Evolutionary conservation across 2,797 vertebrate species (phyloP), one percentile per base, ranked within the genome.

Genomic region (Astyanax mexicanus): DNA sequence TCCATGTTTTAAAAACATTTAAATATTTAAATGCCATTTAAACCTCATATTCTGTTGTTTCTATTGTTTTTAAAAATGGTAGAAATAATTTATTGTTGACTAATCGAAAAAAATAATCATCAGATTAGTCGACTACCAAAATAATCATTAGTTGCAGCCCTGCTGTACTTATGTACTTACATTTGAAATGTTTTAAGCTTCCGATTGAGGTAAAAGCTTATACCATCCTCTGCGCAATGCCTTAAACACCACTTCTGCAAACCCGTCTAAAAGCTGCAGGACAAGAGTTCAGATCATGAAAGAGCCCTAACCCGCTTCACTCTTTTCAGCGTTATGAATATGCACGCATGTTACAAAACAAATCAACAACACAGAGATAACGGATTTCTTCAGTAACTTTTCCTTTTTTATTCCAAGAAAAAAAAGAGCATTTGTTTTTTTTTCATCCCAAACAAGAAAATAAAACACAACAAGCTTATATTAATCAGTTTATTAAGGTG

Each of bases 401-500:
- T 92, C 87, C 88, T 90, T 90, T 93, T 93, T 94, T 93, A 93
- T 93, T 93, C 91, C 90, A 92, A 93, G 90, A 92, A 93, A 92
- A 90, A n/a, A 88, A 88, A 78, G 66, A 73, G 65, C 47, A n/a
- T n/a, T n/a, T n/a, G n/a, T n/a, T n/a, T n/a, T 93, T 93, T 92
- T 90, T 92, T 91, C 91, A 92, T 92, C 90, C 88, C 92, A 94
- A 94, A 92, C 88, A 82, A 90, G 83, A 90, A 92, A 92, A 92
- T 89, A 92, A 93, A 92, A 93, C 91, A 93, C 93, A 93, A 92
- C 92, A 93, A 93, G 93, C 92, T 92, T 92, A 93, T 93, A 92
- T 92, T 91, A 92, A 92, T 92, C 86, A 90, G 92, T 91, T n/a
- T 89, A 92, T 91, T 90, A 90, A 91, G 90, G 92, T 91, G 91